Conservation (phyloP, 2,888 invertebrate genomes). For the Cryptosula pallasiana region DNA sequence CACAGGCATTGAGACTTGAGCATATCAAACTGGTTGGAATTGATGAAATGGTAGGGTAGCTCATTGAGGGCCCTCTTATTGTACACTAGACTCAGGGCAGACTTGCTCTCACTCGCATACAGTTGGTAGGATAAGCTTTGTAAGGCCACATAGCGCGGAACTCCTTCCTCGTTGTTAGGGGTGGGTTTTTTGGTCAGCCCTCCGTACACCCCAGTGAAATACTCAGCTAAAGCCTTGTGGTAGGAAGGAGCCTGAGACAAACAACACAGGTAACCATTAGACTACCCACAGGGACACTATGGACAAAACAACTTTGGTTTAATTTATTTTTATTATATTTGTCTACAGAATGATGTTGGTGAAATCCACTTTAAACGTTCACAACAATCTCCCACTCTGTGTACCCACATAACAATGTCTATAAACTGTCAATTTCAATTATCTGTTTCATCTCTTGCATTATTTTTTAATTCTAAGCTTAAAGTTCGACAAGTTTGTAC, state of each 20-base stretch:
- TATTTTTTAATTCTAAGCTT: no score
- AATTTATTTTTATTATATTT: no score
- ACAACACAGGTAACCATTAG: no score
- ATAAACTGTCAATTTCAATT: no score
- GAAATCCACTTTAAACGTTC: no score
- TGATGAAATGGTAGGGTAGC: slow-evolving; percentile 71
- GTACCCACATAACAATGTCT: no score
- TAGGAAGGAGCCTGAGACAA: slow-evolving; percentile 39
- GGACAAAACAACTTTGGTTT: no score
- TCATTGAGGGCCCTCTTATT: slow-evolving; percentile 76
- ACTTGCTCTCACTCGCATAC: background rate
- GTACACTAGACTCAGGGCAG: slow-evolving; percentile 51
- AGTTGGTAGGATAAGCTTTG: slow-evolving; percentile 36
- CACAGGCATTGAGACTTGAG: slow-evolving; percentile 68
- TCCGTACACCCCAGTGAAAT: slow-evolving; percentile 45
- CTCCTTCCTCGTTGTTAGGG: slow-evolving; percentile 34
- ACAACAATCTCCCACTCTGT: no score
- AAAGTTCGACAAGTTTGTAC: no score
- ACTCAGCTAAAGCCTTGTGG: slow-evolving; percentile 48
- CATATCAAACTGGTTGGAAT: slow-evolving; percentile 55
- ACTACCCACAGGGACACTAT: no score
- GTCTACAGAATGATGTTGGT: no score
- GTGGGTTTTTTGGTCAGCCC: slow-evolving; percentile 37
- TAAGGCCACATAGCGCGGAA: slow-evolving; percentile 32
- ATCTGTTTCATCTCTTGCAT: no score